A percentile compares a stretch with the other conserved stretches of the same genome.
Conservation (phyloP, 2,888 invertebrate genomes). For the Caradrina kadenii region DNA sequence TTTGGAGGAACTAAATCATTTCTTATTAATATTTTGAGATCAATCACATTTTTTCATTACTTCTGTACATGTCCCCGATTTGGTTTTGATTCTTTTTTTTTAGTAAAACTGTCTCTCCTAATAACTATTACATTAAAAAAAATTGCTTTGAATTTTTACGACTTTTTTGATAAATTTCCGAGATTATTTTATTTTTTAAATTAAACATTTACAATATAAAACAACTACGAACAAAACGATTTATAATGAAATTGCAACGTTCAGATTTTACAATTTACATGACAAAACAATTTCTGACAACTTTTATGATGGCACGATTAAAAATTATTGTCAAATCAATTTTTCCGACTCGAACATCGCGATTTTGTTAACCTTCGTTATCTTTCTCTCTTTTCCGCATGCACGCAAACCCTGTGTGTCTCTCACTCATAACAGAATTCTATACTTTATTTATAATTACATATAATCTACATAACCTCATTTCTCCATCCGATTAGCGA, state of each 20-base stretch:
- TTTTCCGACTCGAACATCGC: slow-evolving; percentile 46
- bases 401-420: slow-evolving; percentile 39
- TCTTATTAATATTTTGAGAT: slow-evolving; percentile 81
- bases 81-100: slow-evolving; percentile 51
- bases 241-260: slow-evolving; percentile 54
- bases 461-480: slow-evolving; percentile 26
- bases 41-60: slow-evolving; percentile 76
- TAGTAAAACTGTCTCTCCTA: slow-evolving; percentile 51
- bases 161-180: slow-evolving; percentile 26
- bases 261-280: slow-evolving; percentile 55
- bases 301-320: slow-evolving; percentile 66
- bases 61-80: slow-evolving; percentile 71
- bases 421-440: neutral
- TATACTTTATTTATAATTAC: slow-evolving; percentile 10
- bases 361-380: slow-evolving; percentile 38
- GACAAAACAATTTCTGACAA: slow-evolving; percentile 56
- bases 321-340: slow-evolving; percentile 35
- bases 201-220: slow-evolving; percentile 53
- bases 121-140: slow-evolving; percentile 33
- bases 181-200: slow-evolving; percentile 40
- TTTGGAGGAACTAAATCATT: slow-evolving; percentile 84
- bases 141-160: slow-evolving; percentile 36
- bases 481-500: slow-evolving; percentile 27
- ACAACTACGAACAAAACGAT: slow-evolving; percentile 54
- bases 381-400: slow-evolving; percentile 13